Conservation (phyloP, 2,113 vertebrate species). For the Motacilla alba region DNA sequence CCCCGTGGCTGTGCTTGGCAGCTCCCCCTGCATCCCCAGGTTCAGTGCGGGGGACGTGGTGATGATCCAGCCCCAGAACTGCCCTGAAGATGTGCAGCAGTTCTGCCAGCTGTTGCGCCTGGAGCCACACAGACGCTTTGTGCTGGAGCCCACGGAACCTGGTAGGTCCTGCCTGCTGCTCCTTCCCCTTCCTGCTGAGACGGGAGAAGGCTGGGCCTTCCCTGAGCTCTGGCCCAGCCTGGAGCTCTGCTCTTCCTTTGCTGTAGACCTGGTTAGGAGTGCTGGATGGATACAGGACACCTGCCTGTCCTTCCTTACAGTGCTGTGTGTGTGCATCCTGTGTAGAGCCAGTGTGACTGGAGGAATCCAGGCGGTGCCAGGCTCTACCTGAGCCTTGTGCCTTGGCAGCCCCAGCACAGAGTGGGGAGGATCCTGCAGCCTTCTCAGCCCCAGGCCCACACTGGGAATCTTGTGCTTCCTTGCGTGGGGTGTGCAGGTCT, state of each 20-base stretch:
- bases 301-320: neutral
- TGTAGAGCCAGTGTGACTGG: neutral
- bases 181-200: neutral
- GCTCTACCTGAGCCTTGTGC: neutral
- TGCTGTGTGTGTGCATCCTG: fast-evolving
- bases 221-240: neutral
- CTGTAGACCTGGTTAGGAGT: neutral
- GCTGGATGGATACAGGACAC: neutral
- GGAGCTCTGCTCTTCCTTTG: neutral
- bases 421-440: neutral
- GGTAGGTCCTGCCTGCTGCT: neutral
- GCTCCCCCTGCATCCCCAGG: conserved; percentile 51
- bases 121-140: conserved; percentile 76
- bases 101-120: conserved; percentile 84
- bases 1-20: neutral
- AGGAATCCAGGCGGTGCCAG: neutral
- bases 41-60: conserved; percentile 84
- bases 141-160: conserved; percentile 70
- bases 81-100: conserved; percentile 67
- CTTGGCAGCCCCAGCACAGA: neutral
- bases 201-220: no score
- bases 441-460: neutral
- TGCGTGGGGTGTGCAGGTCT: neutral
- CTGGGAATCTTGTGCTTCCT: neutral
- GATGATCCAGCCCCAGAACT: conserved; percentile 84